A percentile compares a stretch with the other conserved stretches of the same genome.
Conservation (phyloP, 1,140 invertebrate genomes). For the Neotoxoptera formosana region DNA sequence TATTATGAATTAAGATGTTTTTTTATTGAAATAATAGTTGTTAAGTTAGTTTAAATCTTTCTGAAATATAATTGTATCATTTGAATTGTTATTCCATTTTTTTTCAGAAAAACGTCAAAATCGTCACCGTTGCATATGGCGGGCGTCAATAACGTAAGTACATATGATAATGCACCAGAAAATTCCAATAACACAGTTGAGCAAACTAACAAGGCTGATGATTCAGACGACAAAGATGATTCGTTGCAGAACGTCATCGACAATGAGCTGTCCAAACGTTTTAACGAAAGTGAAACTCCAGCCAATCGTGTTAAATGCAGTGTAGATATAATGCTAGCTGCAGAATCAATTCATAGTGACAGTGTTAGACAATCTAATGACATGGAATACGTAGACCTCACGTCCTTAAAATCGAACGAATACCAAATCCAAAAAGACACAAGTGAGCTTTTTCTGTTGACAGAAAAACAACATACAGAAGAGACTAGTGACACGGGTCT, state of each 20-base stretch:
- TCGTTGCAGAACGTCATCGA: conserved; percentile 42
- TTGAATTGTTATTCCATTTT: neutral
- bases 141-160: conserved; percentile 57
- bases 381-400: neutral
- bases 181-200: conserved; percentile 36
- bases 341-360: conserved; percentile 41
- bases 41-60: neutral
- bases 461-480: conserved; percentile 40
- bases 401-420: neutral
- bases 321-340: conserved; percentile 38
- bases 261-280: conserved; percentile 18
- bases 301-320: neutral
- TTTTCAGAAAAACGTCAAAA: conserved; percentile 26
- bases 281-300: conserved; percentile 33
- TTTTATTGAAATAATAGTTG: neutral
- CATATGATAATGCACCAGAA: conserved; percentile 39
- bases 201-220: conserved; percentile 17
- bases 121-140: conserved; percentile 34
- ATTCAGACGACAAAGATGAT: conserved; percentile 30
- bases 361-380: neutral
- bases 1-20: no score
- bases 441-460: conserved; percentile 15
- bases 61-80: neutral
- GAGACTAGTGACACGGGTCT: conserved; percentile 29
- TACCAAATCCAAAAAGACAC: conserved; percentile 35